Conservation (phyloP, 2,888 invertebrate genomes). For the Elegia similella region DNA sequence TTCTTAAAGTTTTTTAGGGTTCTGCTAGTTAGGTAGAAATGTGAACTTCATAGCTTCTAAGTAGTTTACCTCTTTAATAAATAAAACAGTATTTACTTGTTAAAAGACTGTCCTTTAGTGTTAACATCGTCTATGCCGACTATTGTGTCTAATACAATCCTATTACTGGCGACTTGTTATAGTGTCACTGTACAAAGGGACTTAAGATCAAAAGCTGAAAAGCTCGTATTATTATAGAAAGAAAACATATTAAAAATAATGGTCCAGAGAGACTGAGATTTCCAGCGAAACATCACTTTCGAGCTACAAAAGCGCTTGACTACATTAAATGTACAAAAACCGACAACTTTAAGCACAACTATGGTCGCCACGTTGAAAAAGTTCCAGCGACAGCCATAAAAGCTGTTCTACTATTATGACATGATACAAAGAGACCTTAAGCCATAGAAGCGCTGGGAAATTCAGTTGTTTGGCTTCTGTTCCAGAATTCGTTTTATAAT, state of each 20-base stretch:
- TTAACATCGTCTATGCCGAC: neutral
- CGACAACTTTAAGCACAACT: constrained; percentile 36
- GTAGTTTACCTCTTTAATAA: neutral
- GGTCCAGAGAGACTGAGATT: neutral
- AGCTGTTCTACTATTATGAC: constrained; percentile 50
- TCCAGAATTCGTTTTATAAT: constrained; percentile 19
- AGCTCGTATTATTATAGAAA: neutral
- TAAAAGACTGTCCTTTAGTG: neutral
- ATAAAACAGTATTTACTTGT: neutral
- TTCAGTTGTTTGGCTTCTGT: constrained; percentile 19
- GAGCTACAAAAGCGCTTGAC: constrained; percentile 37
- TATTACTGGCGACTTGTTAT: neutral
- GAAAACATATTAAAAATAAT: constrained; percentile 9
- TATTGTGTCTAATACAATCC: neutral
- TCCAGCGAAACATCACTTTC: constrained; percentile 28
- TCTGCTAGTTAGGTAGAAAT: too few species aligned
- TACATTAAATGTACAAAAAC: constrained; percentile 44
- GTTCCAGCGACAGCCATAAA: constrained; percentile 43
- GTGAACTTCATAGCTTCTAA: too few species aligned
- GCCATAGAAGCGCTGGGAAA: constrained; percentile 33
- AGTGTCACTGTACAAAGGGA: neutral
- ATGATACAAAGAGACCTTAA: constrained; percentile 44
- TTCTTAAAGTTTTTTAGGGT: too few species aligned
- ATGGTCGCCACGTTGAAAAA: constrained; percentile 43
- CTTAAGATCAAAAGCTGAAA: neutral